Percentiles rank a stretch among this genome's conserved stretches.
phyloP scores from a whole-genome alignment of 2,797 vertebrate genomes.

The Micromesistius poutassou region DNA sequence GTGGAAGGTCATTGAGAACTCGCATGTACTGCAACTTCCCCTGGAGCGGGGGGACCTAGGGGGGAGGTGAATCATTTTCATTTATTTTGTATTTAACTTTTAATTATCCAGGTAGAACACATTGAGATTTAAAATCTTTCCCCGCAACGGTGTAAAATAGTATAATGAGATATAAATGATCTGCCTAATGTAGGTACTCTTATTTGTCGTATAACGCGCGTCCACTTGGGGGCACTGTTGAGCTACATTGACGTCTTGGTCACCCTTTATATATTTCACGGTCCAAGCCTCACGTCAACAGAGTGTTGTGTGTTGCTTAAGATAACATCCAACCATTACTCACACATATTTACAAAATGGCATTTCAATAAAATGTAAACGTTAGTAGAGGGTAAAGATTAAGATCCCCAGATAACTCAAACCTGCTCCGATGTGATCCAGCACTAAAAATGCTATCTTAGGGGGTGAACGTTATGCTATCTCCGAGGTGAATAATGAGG shows the following conservation, averaged over 20 bases:
- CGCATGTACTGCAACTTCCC: conserved; percentile 97
- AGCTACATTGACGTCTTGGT: conserved; percentile 33
- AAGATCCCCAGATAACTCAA: not conserved
- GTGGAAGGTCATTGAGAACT: conserved; percentile 95
- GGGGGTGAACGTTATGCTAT: no score
- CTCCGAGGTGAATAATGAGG: not conserved
- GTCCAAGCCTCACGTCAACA: not conserved
- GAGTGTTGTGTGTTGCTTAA: not conserved
- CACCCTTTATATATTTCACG: not conserved
- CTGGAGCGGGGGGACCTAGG: conserved; percentile 89
- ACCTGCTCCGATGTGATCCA: not conserved
- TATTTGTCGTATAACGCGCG: not conserved
- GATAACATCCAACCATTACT: conserved; percentile 6
- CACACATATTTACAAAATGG: not conserved
- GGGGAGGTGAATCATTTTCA: conserved; percentile 21
- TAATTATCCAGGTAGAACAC: conserved; percentile 2
- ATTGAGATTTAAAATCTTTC: not conserved
- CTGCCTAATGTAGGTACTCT: conserved; percentile 25
- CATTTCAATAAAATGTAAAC: not conserved
- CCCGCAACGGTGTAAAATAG: not conserved
- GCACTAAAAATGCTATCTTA: not conserved
- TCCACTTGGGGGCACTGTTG: conserved; percentile 69
- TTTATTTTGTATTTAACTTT: not conserved
- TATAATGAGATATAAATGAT: not conserved
- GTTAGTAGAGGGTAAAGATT: not conserved